These are phyloP conservation scores for Buceros bicornis DNA, from an alignment of 2,797 vertebrate genomes.

Conservation along the genomic window DNA sequence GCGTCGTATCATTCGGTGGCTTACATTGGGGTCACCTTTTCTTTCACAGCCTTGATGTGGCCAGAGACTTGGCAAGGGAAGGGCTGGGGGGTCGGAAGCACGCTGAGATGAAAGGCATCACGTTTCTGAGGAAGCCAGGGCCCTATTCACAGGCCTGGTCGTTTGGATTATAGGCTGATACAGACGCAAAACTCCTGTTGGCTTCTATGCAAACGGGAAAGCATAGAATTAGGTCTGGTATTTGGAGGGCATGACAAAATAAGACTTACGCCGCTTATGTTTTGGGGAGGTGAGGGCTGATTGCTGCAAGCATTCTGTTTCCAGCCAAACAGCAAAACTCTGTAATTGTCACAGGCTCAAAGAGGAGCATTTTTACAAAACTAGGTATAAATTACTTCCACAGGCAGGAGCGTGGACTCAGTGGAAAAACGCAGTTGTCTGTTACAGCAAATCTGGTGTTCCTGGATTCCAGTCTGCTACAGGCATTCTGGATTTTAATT, in stretches of 20 bases:
- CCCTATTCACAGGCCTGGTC: accelerated
- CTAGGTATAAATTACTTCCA: background rate
- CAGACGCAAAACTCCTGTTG: accelerated
- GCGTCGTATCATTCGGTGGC: accelerated
- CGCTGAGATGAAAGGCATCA: background rate
- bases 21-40: background rate
- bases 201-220: background rate
- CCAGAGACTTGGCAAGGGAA: background rate
- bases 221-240: background rate
- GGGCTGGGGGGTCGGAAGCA: background rate
- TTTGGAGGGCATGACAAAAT: background rate
- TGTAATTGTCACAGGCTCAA: background rate
- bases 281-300: background rate
- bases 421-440: background rate
- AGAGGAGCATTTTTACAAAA: background rate
- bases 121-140: background rate
- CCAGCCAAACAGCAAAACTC: background rate
- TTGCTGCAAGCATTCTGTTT: background rate
- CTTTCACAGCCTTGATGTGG: background rate
- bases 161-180: background rate
- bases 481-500: conserved; percentile 60
- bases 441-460: conserved; percentile 34
- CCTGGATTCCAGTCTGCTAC: conserved; percentile 27
- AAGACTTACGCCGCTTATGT: background rate
- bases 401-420: background rate